phyloP scores from a whole-genome alignment of 1,140 invertebrate genomes.

The Microplitis mediator region DNA sequence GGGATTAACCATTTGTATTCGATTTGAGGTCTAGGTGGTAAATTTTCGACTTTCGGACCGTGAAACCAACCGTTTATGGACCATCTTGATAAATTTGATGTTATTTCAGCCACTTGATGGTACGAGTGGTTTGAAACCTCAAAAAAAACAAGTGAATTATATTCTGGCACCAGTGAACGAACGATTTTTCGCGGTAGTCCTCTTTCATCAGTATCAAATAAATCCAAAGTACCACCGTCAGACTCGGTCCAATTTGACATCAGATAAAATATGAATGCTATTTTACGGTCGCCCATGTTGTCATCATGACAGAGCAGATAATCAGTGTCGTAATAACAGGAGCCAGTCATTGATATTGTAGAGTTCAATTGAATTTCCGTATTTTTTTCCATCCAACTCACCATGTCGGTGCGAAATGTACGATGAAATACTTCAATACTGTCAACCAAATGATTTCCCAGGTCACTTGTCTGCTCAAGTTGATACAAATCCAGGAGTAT shows the following conservation, averaged over 20 bases:
- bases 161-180: slow-evolving; percentile 66
- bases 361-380: slow-evolving; percentile 66
- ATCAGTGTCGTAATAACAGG: slow-evolving; percentile 73
- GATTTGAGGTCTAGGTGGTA: slow-evolving; percentile 26
- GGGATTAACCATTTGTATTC: slow-evolving; percentile 35
- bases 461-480: slow-evolving; percentile 72
- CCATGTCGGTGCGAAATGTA: slow-evolving; percentile 65
- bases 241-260: slow-evolving; percentile 64
- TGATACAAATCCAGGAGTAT: slow-evolving; percentile 73
- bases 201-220: slow-evolving; percentile 66
- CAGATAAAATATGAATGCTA: slow-evolving; percentile 76
- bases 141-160: slow-evolving; percentile 77
- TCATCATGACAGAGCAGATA: slow-evolving; percentile 78
- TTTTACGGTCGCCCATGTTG: slow-evolving; percentile 70
- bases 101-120: slow-evolving; percentile 72
- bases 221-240: slow-evolving; percentile 72
- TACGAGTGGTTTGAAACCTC: slow-evolving; percentile 67
- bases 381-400: slow-evolving; percentile 66
- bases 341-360: slow-evolving; percentile 73
- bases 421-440: slow-evolving; percentile 64
- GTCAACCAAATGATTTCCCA: slow-evolving; percentile 64
- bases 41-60: slow-evolving; percentile 51
- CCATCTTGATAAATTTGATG: slow-evolving; percentile 67
- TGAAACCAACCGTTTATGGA: slow-evolving; percentile 82
- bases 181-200: slow-evolving; percentile 64